Base-by-base conservation (phyloP, 2,888 invertebrate species). In the Clivina fossor region DNA sequence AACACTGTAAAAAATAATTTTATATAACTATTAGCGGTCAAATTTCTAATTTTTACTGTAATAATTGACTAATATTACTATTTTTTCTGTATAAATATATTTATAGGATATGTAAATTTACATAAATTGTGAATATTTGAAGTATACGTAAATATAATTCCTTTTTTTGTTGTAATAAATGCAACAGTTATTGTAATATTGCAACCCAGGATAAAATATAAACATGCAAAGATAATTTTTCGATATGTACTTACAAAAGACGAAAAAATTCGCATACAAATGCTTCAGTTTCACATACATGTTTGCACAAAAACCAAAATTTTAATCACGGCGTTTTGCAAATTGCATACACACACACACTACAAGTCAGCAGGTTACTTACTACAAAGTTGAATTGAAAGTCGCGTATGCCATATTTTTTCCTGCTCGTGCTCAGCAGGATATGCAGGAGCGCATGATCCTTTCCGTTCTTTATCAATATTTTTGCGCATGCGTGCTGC, bases 401-500 rank as follows among this genome's bases (percentile, higher is more conserved):
- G 5, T 26, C 26, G 30, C 9, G n/a, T 2, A 30, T 30, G 11
- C 13, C 13, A 9, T 2, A 30, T 2, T 13, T 11, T 30, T 9
- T 26, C 8, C 26, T 26, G 26, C 8, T 7, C 8, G 8, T 26
- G 4, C 9, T 11, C 9, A 30, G 11, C 8, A 8, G 13, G 13
- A 5, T 11, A 35, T 8, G 13, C n/a, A 8, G 15, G 13, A 35
- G 35, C 35, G 35, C 35, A 35, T 13, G 15, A 35, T 35, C 35
- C 4, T 13, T 13, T 3, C n/a, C 35, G 15, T 15, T 8, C 35
- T 13, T 15, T 24, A 15, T 35, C 35, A 35, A 35, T 35, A 35
- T 35, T 35, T 15, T 11, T 35, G 15, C 35, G 35, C 35, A 35
- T 35, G 35, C 35, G 35, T 3, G 35, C 15, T 8, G 13, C 35